These are phyloP conservation scores for Patella vulgata DNA, from an alignment of 1,140 invertebrate genomes.

Conservation along the genomic window DNA sequence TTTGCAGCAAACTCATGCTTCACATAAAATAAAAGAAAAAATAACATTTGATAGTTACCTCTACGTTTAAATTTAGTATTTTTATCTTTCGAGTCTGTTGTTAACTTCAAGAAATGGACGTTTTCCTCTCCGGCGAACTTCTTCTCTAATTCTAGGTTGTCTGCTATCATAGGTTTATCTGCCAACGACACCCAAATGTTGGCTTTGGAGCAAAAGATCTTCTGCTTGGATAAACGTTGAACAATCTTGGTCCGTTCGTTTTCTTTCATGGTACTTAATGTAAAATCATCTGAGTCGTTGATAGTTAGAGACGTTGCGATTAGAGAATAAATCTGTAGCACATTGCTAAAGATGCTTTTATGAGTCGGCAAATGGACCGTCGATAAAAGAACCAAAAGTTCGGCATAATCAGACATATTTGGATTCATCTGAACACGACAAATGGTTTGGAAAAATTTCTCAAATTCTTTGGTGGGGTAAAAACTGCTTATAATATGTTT, in stretches of 20 bases:
- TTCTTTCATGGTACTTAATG: not conserved
- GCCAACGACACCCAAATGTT: conserved; percentile 46
- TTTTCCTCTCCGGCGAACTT: conserved; percentile 51
- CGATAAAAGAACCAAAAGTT: conserved; percentile 42
- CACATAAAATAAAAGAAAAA: no score
- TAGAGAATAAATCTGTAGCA: conserved; percentile 35
- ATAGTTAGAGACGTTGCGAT: conserved; percentile 35
- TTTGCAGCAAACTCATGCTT: no score
- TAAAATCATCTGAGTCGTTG: conserved; percentile 1
- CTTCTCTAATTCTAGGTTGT: conserved; percentile 52
- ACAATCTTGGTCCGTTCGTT: conserved; percentile 7
- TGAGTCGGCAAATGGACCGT: conserved; percentile 30
- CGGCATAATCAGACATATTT: conserved; percentile 42
- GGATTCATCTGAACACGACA: conserved; percentile 36
- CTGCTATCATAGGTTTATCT: conserved; percentile 53
- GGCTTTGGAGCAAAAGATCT: conserved; percentile 49
- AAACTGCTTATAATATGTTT: conserved; percentile 31
- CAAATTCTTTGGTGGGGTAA: conserved; percentile 16
- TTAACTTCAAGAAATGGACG: conserved; percentile 50
- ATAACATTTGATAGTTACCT: no score
- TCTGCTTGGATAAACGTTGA: conserved; percentile 22
- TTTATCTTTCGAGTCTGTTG: conserved; percentile 16
- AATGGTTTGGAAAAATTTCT: conserved; percentile 33
- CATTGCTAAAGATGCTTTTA: conserved; percentile 31
- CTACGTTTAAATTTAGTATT: no score